Base-by-base conservation (phyloP, 2,888 invertebrate genomes). In the Lottia gigantea region DNA sequence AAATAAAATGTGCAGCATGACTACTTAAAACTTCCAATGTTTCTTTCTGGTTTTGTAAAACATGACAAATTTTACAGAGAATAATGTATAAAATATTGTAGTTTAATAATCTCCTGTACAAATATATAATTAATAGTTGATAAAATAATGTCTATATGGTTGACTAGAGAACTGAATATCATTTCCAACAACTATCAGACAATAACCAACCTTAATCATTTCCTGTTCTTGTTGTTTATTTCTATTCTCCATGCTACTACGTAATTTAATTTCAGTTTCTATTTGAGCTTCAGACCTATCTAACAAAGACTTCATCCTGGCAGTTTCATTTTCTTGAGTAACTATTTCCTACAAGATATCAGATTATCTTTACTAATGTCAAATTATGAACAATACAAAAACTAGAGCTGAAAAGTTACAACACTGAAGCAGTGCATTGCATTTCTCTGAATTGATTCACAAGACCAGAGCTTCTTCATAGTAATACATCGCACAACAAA, bases 151-250 rank as follows among this genome's bases (percentile, higher is more conserved):
- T 12, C 7, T 61, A 11, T 25, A 25, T 40, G 40, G 40, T 40
- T 40, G 40, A 40, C 40, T 40, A 8, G 11, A 40, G 7, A 40
- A 40, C 40, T 40, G 0, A 40, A 40, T 40, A 61, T 61, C 25
- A 61, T 23, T 61, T 6, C 0, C 11, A 25, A 25, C 61, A 61
- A 1, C 19, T n/a, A 61, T 61, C 25, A 25, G 19, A 61, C 16
- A 6, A 49, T 66, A 45, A 45, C 68, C 31, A 64, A 85, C 84
- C 82, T 83, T 83, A 8, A 79, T 78, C 66, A 85, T 81, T 71
- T 85, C 84, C 69, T 81, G 80, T 49, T 85, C 83, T 23, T 82
- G 77, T 1, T 80, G 77, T 19, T 78, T 77, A 66, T 83, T 83
- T 31, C 82, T 72, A 72, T 81, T 83, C 70, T 83, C 82, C 19